These are phyloP conservation scores for Caenorhabditis macrosperma DNA, from an alignment of 2,888 invertebrate genomes.

Conservation along the genomic window DNA sequence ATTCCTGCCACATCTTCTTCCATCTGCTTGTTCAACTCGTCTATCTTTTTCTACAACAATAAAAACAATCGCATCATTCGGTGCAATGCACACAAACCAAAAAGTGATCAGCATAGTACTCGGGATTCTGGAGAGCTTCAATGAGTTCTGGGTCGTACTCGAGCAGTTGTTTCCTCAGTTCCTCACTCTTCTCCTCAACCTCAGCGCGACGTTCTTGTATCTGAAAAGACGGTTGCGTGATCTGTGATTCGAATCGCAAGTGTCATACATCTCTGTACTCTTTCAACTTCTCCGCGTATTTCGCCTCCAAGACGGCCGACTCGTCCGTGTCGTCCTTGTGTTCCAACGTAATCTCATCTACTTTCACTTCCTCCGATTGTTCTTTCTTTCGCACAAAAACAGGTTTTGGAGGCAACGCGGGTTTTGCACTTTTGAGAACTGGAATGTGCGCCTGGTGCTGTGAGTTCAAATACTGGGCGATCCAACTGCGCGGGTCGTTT, in stretches of 20 bases:
- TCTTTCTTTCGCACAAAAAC: conserved; percentile 3
- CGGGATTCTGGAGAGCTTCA: conserved; percentile 29
- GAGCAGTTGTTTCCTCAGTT: conserved; percentile 9
- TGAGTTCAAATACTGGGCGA: conserved; percentile 23
- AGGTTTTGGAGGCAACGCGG: conserved; percentile 44
- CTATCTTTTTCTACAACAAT: conserved; percentile 26
- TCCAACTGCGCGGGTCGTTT: conserved; percentile 39
- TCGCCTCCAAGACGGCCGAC: neutral
- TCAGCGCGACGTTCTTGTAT: neutral
- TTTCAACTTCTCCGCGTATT: conserved; percentile 23
- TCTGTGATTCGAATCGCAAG: neutral
- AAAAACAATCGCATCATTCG: neutral
- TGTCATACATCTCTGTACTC: conserved; percentile 18
- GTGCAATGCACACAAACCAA: neutral
- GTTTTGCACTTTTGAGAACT: conserved; percentile 11
- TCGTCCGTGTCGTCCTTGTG: conserved; percentile 9
- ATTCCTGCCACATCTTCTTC: conserved; percentile 20
- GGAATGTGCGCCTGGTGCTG: neutral
- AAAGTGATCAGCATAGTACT: conserved; percentile 13
- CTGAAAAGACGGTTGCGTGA: conserved; percentile 10
- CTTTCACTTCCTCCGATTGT: neutral
- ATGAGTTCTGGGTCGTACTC: conserved; percentile 30
- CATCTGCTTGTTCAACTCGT: conserved; percentile 32
- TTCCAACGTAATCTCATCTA: neutral
- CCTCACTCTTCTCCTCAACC: neutral